Evolutionary conservation across 2,113 vertebrate species (phyloP), one percentile per base, ranked within the genome.

Genomic region (Hucho hucho): DNA sequence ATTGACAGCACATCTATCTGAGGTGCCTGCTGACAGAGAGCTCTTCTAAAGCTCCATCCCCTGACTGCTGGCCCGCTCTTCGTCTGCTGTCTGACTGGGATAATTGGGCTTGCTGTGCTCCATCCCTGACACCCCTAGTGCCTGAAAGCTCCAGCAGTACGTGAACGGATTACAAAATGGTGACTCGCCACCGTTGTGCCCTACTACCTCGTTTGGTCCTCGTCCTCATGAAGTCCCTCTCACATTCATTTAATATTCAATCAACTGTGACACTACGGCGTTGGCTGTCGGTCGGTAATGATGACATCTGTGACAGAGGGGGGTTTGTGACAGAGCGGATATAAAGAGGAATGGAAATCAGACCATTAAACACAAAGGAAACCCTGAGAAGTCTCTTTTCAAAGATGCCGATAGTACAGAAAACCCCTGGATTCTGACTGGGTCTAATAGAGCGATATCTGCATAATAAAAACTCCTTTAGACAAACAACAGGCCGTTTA

Each of bases 31-130:
- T 82, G 80, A 84, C 80, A 80, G 72, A 46, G 69, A 37, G 69
- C 78, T 56, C 83, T 61, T 88, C 80, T 64, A 75, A 64, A 59
- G 59, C 81, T 68, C 74, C 56, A 67, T 87, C 81, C 79, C 68
- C 70, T 81, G 76, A 73, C 79, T 83, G 12, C 11, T 16, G 4
- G 32, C 25, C 68, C 74, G n/a, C 75, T 73, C 71, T 75, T 74
- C 64, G 53, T 79, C 84, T 85, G 73, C 71, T 77, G 53, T 81
- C 87, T 83, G 76, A 75, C 82, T 75, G 87, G 80, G 87, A 87
- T 91, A 93, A 92, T 91, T 92, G 86, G 75, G 76, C 76, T 80
- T 71, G 87, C 79, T 68, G 74, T 82, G 75, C 83, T 78, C 73
- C 72, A 76, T 79, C 69, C 24, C 75, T 84, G 75, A 80, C 78